Percentiles rank a stretch among this genome's conserved stretches.
These are phyloP conservation scores for Aphelocoma californica DNA, from an alignment of 2,797 vertebrate genomes.

Conservation along the genomic window DNA sequence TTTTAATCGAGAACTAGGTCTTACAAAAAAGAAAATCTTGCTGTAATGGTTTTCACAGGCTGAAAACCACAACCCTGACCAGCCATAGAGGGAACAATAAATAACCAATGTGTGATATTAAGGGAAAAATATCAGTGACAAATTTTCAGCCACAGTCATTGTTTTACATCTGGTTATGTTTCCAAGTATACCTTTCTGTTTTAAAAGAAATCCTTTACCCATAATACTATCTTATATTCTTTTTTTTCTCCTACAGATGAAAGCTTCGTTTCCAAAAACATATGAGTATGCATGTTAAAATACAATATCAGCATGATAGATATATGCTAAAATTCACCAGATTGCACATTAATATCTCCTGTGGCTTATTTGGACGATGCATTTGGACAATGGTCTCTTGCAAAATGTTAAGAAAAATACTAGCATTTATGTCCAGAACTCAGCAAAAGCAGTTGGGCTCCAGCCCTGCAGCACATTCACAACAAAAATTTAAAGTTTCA, in stretches of 20 bases:
- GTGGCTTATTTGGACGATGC: constrained; percentile 26
- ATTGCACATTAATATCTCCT: constrained; percentile 8
- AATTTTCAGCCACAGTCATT: neutral
- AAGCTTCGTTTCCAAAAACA: neutral
- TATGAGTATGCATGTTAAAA: neutral
- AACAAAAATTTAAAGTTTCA: neutral
- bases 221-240: neutral
- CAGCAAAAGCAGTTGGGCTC: constrained; percentile 1
- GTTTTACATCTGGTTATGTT: neutral
- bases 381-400: neutral
- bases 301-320: neutral
- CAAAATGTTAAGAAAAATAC: constrained; percentile 36
- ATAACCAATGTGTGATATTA: neutral
- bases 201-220: neutral
- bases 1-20: neutral
- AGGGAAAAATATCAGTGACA: neutral
- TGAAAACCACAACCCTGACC: neutral
- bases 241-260: neutral
- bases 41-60: neutral
- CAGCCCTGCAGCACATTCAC: neutral
- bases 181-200: neutral
- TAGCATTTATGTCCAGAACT: neutral
- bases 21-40: neutral
- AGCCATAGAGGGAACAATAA: neutral
- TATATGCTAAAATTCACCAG: constrained; percentile 21